Base-by-base conservation (phyloP, 2,113 vertebrate genomes). In the Pelodiscus sinensis region DNA sequence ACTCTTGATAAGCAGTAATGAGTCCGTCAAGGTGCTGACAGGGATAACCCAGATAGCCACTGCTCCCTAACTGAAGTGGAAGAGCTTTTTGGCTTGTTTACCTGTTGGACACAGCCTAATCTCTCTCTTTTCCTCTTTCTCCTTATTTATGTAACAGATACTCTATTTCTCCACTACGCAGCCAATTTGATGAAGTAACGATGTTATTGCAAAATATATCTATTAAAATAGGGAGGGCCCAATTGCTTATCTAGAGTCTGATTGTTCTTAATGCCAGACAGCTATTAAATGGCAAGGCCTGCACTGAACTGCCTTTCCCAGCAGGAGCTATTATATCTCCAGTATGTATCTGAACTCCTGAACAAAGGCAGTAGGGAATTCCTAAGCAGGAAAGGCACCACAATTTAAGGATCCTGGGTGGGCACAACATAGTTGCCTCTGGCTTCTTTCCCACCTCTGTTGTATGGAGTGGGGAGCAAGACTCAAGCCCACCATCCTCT, bases 1-100 rank as follows among this genome's bases (percentile, higher is more conserved):
- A 93, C 57, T 97, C 83, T 82, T 95, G 85, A 92, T 94, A 83
- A 92, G 93, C 93, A 96, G 91, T 83, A 95, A 96, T 96, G 89
- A 97, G 95, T 96, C 94, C 94, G 51, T 85, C 84, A 81, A 73
- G 55, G 90, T 87, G 90, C 83, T 95, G 95, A 96, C 89, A 95
- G 82, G 85, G 89, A 92, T 92, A 96, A 94, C 94, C 82, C 90
- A 88, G 91, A 90, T 25, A 79, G 29, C 87, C 82, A 90, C 78
- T 92, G 56, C 62, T 94, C 85, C 88, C 77, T 83, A 81, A 82
- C 90, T 86, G 90, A 97, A 89, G 88, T 84, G 85, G 82, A 95
- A 91, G 65, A 52, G 90, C 90, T 94, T 92, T 94, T 90, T 88
- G 77, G 86, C 90, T 96, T 96, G 78, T 95, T 94, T 96, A 88